phyloP scores from a whole-genome alignment of 2,797 vertebrate species.

The Salarias fasciatus region DNA sequence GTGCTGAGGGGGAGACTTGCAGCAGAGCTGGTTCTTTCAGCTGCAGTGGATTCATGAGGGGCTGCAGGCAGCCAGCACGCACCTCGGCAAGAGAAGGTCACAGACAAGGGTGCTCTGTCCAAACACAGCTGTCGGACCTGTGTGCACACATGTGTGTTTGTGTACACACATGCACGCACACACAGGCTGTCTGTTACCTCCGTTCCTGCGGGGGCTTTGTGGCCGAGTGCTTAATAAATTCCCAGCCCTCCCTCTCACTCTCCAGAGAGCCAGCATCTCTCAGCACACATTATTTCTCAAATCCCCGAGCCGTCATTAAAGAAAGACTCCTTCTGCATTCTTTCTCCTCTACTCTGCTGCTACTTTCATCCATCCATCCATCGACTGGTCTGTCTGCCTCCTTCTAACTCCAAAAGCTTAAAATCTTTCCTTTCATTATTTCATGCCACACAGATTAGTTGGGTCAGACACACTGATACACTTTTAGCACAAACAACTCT shows the following conservation, averaged over 20 bases:
- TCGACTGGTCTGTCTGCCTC: neutral
- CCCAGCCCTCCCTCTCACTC: slow-evolving; percentile 39
- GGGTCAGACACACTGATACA: too few species aligned
- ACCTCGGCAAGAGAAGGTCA: slow-evolving; percentile 65
- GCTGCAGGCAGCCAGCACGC: slow-evolving; percentile 13
- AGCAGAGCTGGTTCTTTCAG: slow-evolving; percentile 34
- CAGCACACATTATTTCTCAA: slow-evolving; percentile 76
- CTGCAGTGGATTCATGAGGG: slow-evolving; percentile 26
- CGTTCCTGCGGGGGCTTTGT: slow-evolving; percentile 39
- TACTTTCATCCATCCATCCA: slow-evolving; percentile 25
- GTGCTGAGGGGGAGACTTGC: slow-evolving; percentile 5
- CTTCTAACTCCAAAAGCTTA: too few species aligned
- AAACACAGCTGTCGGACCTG: slow-evolving; percentile 80
- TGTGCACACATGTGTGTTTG: slow-evolving; percentile 30
- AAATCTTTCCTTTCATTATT: too few species aligned
- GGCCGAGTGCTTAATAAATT: slow-evolving; percentile 69
- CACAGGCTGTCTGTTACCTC: slow-evolving; percentile 51
- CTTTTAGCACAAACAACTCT: too few species aligned
- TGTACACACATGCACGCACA: slow-evolving; percentile 32
- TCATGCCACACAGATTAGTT: too few species aligned
- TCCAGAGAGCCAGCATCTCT: slow-evolving; percentile 70
- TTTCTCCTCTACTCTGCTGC: slow-evolving; percentile 40
- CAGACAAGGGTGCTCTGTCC: slow-evolving; percentile 72
- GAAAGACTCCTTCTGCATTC: slow-evolving; percentile 67
- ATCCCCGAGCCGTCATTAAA: slow-evolving; percentile 67